Evolutionary conservation across 2,797 vertebrate species (phyloP), one percentile per base, ranked within the genome.

Genomic region (Chloroceryle amazona): DNA sequence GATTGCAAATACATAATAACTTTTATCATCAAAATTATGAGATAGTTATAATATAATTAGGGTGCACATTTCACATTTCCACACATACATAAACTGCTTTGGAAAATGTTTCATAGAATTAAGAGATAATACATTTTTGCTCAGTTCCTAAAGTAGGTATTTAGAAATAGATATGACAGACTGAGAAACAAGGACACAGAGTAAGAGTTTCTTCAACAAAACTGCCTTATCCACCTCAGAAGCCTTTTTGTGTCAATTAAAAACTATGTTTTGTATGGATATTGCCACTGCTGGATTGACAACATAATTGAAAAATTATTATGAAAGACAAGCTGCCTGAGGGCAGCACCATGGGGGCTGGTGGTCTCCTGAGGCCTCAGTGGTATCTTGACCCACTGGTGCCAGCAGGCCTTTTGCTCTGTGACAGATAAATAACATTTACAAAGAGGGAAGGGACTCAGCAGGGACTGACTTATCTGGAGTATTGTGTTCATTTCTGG

Each of bases 381-480:
- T 7, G 11, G 10, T 22, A 9, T 23, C 54, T 75, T 49, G 60
- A 14, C 3, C 14, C 18, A 5, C 9, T 0, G 0, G 9, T 65
- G 33, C 28, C 75, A 71, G 16, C 9, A 63, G n/a, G 6, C 16
- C 11, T 41, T 54, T 85, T 11, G 11, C 6, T 35, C 29, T 55
- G 16, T 61, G 75, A 37, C 0, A 3, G 26, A 42, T 23, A 0
- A 0, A 42, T 23, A 0, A 0, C 21, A 28, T 29, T 76, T 49
- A 49, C 16, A 63, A 51, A 41, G 3, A 18, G 18, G 2, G 31
- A 66, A 60, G 4, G 20, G 74, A 10, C 29, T 25, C 62, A 65
- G 16, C 29, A 35, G 10, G 19, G 17, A 39, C 58, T 37, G 17
- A 44, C 26, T 81, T 44, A 47, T 47, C 21, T 47, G 46, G 21